These are phyloP conservation scores for Terrapene triunguis DNA, from an alignment of 2,113 vertebrate species.

Conservation along the genomic window DNA sequence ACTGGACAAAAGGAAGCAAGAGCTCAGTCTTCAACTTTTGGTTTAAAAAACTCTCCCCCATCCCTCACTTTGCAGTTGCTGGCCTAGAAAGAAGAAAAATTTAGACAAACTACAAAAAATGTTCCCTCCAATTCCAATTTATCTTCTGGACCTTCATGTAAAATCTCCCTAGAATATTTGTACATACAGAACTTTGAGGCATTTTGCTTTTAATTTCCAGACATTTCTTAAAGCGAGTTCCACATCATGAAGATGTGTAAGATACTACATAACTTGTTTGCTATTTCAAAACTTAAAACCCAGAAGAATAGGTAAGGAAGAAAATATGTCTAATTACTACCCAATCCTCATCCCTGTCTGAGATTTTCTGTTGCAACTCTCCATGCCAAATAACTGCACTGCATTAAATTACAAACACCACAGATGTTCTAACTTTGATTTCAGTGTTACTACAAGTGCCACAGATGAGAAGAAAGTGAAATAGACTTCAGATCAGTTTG, in stretches of 20 bases:
- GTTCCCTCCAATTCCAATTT: neutral
- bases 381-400: neutral
- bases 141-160: neutral
- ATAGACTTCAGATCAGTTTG: constrained; percentile 2
- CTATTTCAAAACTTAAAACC: constrained; percentile 46
- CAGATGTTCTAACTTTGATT: constrained; percentile 19
- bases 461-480: constrained; percentile 16
- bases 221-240: constrained; percentile 64
- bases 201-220: constrained; percentile 76
- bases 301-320: constrained; percentile 38
- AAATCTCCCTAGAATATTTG: constrained; percentile 34
- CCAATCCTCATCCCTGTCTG: constrained; percentile 15
- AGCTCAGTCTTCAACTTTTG: neutral
- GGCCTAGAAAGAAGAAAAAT: neutral
- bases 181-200: constrained; percentile 54
- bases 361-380: constrained; percentile 29
- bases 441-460: constrained; percentile 7
- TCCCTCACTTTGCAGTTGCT: neutral
- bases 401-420: constrained; percentile 16
- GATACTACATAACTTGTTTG: constrained; percentile 60
- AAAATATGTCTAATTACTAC: constrained; percentile 49
- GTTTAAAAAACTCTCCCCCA: neutral
- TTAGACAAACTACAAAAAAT: neutral
- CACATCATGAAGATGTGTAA: constrained; percentile 58
- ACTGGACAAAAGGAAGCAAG: neutral